Evolutionary conservation across 2,888 invertebrate genomes (phyloP), one percentile per base, ranked within the genome.

Genomic region (Ceramica pisi): DNA sequence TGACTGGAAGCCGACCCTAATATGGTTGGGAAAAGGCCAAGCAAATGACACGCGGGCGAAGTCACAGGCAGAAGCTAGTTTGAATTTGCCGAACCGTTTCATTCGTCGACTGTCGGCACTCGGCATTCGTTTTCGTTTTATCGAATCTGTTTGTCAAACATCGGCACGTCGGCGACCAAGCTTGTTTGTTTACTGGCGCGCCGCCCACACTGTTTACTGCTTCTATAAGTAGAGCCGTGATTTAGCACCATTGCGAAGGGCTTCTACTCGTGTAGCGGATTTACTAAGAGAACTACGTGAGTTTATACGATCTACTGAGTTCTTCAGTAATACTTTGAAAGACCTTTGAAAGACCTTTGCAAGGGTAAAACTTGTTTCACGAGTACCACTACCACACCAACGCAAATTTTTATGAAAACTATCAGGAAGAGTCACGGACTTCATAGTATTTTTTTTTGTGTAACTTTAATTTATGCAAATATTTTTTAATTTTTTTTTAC

Each of bases 61-160:
- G 10, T 38, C 38, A 12, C 38, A 3, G 38, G 38, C 38, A 38
- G 38, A 38, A 38, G 38, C 38, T 38, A 12, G 12, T 38, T 9
- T 38, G 10, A 38, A 38, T 38, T 51, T 16, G 31, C 31, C 21
- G 0, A 62, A 19, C 35, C 14, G 12, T 38, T 51, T 14, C 23
- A 26, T 55, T 64, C 26, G 14, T 7, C 16, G 3, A 31, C 31
- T 31, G 6, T n/a, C 38, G 1, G n/a, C 56, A 38, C 21, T 38
- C 21, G 21, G n/a, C 56, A 38, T 38, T 38, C 21, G 21, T 56
- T 56, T 55, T 69, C 23, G 23, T 60, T 44, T 19, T 16, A 53
- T 7, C 50, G 62, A 61, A 64, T 67, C 53, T 71, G 72, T 79
- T 71, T 81, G 78, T 67, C 67, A 67, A 78, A 77, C 50, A 81